Percentiles rank a stretch among this genome's conserved stretches.
These are phyloP conservation scores for Chesias legatella DNA, from an alignment of 2,888 invertebrate genomes.

Conservation along the genomic window DNA sequence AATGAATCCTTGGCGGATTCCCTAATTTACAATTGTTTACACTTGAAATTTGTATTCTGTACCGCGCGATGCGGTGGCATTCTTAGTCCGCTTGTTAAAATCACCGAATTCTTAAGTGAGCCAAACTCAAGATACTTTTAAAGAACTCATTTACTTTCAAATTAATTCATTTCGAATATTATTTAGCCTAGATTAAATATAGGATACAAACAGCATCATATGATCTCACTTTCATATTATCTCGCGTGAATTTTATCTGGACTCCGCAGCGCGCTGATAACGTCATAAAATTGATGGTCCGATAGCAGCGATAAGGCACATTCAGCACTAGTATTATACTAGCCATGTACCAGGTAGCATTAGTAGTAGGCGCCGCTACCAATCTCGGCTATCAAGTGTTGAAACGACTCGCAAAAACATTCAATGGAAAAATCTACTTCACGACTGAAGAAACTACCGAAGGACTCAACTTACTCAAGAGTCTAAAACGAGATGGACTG, in stretches of 20 bases:
- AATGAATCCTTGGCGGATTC: too few species aligned
- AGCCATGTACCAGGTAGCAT: conserved; percentile 67
- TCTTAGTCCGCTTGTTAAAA: too few species aligned
- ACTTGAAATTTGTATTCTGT: too few species aligned
- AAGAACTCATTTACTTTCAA: too few species aligned
- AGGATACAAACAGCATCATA: conserved; percentile 42
- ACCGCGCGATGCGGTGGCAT: too few species aligned
- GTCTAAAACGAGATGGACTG: conserved; percentile 41
- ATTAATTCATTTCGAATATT: too few species aligned
- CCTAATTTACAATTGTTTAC: too few species aligned
- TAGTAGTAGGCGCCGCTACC: conserved; percentile 66
- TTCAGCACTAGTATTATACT: conserved; percentile 48
- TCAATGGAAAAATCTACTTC: conserved; percentile 67
- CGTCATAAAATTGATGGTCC: conserved; percentile 55
- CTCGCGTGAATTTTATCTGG: conserved; percentile 49
- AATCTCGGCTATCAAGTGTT: conserved; percentile 70
- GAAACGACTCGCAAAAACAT: conserved; percentile 52
- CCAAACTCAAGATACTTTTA: too few species aligned
- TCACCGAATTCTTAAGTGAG: too few species aligned
- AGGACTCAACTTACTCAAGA: conserved; percentile 60
- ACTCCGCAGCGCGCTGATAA: conserved; percentile 50
- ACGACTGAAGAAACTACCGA: conserved; percentile 63
- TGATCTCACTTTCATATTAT: conserved; percentile 45
- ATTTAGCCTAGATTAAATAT: conserved; percentile 11
- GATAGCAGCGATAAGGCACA: conserved; percentile 58